Evolutionary conservation across 64 coral and sea anemone genomes (phyloP).

Genomic region (Montipora cactus): DNA sequence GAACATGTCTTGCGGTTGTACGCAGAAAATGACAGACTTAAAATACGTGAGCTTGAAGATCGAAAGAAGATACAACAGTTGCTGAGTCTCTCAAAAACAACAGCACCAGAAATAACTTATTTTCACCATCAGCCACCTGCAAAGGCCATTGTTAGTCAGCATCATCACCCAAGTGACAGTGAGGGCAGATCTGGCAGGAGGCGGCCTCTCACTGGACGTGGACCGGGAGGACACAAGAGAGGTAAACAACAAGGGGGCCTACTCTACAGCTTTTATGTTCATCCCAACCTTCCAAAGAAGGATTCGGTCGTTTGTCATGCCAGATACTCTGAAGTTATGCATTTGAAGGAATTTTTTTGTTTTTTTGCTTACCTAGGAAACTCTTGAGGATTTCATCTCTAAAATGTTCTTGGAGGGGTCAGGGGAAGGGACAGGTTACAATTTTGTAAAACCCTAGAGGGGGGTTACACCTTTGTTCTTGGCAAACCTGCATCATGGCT

Average conservation of each 20-base stretch:
- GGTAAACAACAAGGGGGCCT: constrained; percentile 31
- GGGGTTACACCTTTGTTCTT: too few relatives aligned
- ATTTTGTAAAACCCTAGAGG: too few relatives aligned
- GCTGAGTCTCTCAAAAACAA: constrained; percentile 77
- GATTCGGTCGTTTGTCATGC: too few relatives aligned
- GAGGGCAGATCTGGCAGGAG: background rate
- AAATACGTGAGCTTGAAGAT: constrained; percentile 96
- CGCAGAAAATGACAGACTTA: constrained; percentile 95
- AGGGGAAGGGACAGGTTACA: too few relatives aligned
- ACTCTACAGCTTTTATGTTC: too few relatives aligned
- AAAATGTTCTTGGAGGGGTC: too few relatives aligned
- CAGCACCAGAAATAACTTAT: constrained; percentile 92
- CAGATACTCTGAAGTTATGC: too few relatives aligned
- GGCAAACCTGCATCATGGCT: too few relatives aligned
- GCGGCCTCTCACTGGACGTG: constrained; percentile 62
- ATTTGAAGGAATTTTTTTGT: too few relatives aligned
- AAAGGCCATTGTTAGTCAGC: constrained; percentile 81
- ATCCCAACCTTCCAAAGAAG: too few relatives aligned
- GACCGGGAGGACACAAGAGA: constrained; percentile 96
- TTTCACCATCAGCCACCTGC: constrained; percentile 93
- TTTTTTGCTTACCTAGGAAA: too few relatives aligned
- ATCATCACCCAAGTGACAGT: constrained; percentile 18
- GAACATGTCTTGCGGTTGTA: constrained; percentile 94
- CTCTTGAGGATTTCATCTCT: too few relatives aligned
- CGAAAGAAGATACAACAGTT: constrained; percentile 98